Evolutionary conservation across 2,113 vertebrate species (phyloP).

Genomic region (Megaceryle torquata): DNA sequence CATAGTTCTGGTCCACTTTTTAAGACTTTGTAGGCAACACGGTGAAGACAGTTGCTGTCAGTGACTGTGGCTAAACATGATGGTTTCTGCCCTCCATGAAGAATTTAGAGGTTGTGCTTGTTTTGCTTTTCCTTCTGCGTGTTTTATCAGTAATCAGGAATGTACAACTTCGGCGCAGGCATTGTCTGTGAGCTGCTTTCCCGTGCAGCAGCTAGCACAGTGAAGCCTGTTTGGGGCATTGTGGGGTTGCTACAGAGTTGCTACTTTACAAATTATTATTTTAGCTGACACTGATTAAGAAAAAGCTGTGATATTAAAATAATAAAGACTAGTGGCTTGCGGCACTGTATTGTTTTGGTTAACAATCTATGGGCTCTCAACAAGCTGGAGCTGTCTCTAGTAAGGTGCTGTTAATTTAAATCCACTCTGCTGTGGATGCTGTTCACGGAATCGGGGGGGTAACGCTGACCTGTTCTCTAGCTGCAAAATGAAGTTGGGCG

Average conservation of each 20-base stretch:
- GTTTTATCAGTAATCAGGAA: not conserved
- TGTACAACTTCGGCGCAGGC: fast-evolving
- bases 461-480: not conserved
- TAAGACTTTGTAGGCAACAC: not conserved
- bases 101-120: not conserved
- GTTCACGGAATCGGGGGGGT: not conserved
- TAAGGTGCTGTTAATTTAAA: not conserved
- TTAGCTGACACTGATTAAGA: not conserved
- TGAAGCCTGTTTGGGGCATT: not conserved
- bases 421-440: not conserved
- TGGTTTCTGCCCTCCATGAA: not conserved
- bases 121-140: not conserved
- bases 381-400: not conserved
- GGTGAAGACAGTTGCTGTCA: not conserved
- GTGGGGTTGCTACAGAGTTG: not conserved
- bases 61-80: not conserved
- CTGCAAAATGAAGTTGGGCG: not conserved
- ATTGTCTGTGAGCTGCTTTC: not conserved
- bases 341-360: not conserved
- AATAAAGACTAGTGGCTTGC: not conserved
- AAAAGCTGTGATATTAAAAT: not conserved
- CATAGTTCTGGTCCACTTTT: not conserved
- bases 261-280: not conserved
- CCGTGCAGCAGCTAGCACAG: not conserved
- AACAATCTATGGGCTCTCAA: not conserved